A percentile compares a stretch with the other conserved stretches of the same genome.
phyloP scores from a whole-genome alignment of 2,888 invertebrate species.

The Cheilosia soror region DNA sequence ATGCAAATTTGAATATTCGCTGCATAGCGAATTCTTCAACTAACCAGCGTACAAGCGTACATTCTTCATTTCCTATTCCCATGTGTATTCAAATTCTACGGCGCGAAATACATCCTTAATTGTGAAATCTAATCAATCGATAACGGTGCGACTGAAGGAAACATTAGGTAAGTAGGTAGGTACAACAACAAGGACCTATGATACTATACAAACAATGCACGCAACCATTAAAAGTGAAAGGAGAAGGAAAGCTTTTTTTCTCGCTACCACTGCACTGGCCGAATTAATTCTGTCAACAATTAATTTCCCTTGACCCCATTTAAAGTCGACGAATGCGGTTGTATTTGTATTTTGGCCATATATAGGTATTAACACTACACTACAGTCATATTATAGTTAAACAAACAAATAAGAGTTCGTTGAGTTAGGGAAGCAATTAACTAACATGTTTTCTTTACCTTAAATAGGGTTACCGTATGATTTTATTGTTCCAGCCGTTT shows the following conservation, averaged over 20 bases:
- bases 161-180: not conserved
- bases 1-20: no score
- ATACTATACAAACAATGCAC: not conserved
- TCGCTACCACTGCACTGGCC: not conserved
- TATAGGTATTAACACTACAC: not conserved
- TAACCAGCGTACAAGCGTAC: no score
- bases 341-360: not conserved
- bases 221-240: conserved; percentile 6
- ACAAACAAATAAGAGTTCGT: not conserved
- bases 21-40: no score
- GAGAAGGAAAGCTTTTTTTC: not conserved
- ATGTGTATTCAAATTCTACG: not conserved
- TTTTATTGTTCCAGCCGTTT: not conserved
- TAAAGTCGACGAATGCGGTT: conserved; percentile 1
- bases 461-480: not conserved
- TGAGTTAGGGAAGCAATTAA: conserved; percentile 15
- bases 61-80: no score
- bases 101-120: not conserved
- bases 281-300: conserved; percentile 6
- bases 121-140: not conserved
- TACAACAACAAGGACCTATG: not conserved
- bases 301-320: conserved; percentile 11
- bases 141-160: not conserved
- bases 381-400: not conserved
- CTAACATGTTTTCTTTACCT: not conserved